Conservation (phyloP, 2,888 invertebrate species). For the Acanthosepion pharaonis region DNA sequence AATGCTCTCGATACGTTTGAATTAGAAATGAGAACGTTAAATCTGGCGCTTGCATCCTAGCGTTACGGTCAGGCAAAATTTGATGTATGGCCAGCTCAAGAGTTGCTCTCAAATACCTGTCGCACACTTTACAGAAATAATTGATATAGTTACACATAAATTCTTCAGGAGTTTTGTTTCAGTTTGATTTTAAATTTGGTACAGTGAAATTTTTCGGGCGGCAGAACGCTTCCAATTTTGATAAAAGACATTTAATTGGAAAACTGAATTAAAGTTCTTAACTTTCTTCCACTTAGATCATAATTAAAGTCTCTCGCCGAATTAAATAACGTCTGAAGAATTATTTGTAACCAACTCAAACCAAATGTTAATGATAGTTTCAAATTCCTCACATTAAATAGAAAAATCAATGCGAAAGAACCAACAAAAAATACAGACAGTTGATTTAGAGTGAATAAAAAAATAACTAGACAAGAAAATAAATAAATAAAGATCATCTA, state of each 20-base stretch:
- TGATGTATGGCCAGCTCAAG: no score
- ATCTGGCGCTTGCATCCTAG: no score
- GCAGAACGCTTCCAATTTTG: background rate
- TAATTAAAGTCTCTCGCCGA: slow-evolving; percentile 1
- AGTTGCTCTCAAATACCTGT: no score
- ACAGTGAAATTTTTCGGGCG: background rate
- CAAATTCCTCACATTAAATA: background rate
- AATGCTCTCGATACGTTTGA: no score
- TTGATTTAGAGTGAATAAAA: background rate
- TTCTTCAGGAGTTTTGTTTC: background rate
- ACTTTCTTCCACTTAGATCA: background rate
- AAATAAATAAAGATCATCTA: background rate
- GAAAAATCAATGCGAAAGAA: background rate
- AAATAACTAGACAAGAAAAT: background rate
- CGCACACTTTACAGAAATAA: no score
- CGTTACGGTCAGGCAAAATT: no score
- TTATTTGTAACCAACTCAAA: background rate
- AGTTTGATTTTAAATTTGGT: background rate
- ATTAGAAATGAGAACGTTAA: no score
- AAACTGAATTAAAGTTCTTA: background rate
- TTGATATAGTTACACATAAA: no score
- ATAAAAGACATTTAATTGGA: background rate
- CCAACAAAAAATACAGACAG: background rate
- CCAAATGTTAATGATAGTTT: background rate
- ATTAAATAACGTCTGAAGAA: background rate